Evolutionary conservation across 1,140 invertebrate genomes (phyloP).

Genomic region (Procambarus clarkii): DNA sequence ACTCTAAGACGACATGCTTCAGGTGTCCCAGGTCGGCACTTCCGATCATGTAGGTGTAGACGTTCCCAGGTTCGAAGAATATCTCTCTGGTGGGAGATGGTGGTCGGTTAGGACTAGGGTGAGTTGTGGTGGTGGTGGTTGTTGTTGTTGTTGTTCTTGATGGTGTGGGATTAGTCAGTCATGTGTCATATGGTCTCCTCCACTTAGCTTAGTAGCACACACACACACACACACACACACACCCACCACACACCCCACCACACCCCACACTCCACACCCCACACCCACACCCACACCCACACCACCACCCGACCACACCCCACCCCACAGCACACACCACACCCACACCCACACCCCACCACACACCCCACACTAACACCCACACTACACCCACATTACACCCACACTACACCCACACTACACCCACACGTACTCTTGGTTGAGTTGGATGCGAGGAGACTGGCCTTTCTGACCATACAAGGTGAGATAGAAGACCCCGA

Average conservation of each 20-base stretch:
- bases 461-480: conserved; percentile 81
- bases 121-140: too few species aligned
- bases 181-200: too few species aligned
- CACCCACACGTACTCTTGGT: conserved; percentile 73
- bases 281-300: background rate
- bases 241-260: background rate
- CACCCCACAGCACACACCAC: too few species aligned
- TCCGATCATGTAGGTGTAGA: conserved; percentile 83
- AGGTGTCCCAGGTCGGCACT: conserved; percentile 82
- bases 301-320: background rate
- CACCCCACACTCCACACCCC: background rate
- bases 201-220: too few species aligned
- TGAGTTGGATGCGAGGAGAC: conserved; percentile 73
- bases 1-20: conserved; percentile 82
- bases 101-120: too few species aligned
- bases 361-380: background rate
- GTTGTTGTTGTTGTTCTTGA: too few species aligned
- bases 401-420: too few species aligned
- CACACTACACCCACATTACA: too few species aligned
- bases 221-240: too few species aligned
- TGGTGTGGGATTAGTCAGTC: too few species aligned
- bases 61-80: conserved; percentile 84
- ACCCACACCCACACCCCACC: background rate
- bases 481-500: conserved; percentile 83
- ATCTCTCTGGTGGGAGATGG: conserved; percentile 74